These are phyloP conservation scores for Brachyistius frenatus DNA, from an alignment of 2,113 vertebrate genomes.

Conservation along the genomic window DNA sequence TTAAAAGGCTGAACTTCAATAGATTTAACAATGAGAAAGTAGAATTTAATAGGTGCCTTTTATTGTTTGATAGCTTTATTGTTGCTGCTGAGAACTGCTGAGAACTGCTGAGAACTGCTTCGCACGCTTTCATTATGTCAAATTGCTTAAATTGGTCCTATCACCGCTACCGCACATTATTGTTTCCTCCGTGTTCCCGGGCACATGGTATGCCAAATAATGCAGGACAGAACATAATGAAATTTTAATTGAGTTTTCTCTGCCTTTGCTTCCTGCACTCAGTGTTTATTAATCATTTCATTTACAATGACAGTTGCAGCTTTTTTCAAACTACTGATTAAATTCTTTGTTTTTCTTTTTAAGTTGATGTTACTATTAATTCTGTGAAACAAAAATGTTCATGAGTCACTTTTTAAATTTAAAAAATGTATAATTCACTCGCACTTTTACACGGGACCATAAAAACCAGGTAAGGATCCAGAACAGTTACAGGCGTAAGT, in stretches of 20 bases:
- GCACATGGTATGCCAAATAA: slow-evolving; percentile 26
- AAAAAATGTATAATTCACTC: not conserved
- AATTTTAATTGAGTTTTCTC: slow-evolving; percentile 25
- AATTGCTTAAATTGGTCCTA: slow-evolving; percentile 36
- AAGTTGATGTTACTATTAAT: not conserved
- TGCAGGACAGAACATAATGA: not conserved
- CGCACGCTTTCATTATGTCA: slow-evolving; percentile 43
- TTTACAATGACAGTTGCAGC: not conserved
- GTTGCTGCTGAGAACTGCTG: slow-evolving; percentile 28
- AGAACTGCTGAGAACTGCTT: slow-evolving; percentile 5
- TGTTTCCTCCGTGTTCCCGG: slow-evolving; percentile 9
- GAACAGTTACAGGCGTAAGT: slow-evolving; percentile 7
- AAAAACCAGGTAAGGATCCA: not conserved
- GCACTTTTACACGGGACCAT: not conserved
- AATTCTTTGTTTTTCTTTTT: not conserved
- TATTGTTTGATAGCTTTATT: slow-evolving; percentile 42
- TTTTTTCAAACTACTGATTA: not conserved
- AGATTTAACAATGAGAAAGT: not conserved
- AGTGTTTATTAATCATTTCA: slow-evolving; percentile 6
- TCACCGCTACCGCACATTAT: slow-evolving; percentile 29
- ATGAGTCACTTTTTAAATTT: slow-evolving; percentile 1
- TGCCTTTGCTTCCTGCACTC: not conserved
- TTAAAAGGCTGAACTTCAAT: slow-evolving; percentile 4
- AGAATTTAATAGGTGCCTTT: slow-evolving; percentile 32
- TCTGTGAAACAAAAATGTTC: not conserved